A percentile compares a stretch with the other conserved stretches of the same genome.
Conservation (phyloP, 2,797 vertebrate genomes). For the Cyprinodon diabolis region DNA sequence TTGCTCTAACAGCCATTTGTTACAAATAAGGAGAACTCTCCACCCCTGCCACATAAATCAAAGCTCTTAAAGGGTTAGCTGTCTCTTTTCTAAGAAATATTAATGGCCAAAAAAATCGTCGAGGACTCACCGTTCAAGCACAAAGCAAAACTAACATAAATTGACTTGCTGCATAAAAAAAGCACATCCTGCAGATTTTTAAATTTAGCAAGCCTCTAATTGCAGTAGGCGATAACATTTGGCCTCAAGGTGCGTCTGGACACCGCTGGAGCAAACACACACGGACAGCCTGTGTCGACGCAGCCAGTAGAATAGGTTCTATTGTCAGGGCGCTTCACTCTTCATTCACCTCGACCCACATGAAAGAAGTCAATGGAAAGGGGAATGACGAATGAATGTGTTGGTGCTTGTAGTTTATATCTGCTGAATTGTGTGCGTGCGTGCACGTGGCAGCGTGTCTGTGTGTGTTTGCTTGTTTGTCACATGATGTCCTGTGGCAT, state of each 20-base stretch:
- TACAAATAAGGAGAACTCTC: conserved; percentile 35
- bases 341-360: conserved; percentile 76
- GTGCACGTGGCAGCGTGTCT: conserved; percentile 40
- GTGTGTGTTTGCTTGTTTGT: conserved; percentile 80
- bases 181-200: conserved; percentile 55
- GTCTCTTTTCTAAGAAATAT: conserved; percentile 57
- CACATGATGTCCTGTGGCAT: conserved; percentile 86
- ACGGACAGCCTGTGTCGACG: conserved; percentile 39
- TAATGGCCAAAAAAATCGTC: conserved; percentile 31
- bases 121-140: conserved; percentile 49
- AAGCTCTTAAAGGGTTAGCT: conserved; percentile 39
- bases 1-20: conserved; percentile 46
- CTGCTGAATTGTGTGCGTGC: conserved; percentile 47
- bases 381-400: conserved; percentile 77
- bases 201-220: conserved; percentile 41
- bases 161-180: conserved; percentile 50
- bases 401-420: conserved; percentile 62
- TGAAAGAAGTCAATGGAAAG: conserved; percentile 76
- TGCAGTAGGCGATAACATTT: conserved; percentile 64
- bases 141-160: conserved; percentile 41
- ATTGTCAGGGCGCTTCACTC: conserved; percentile 72
- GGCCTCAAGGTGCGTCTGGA: conserved; percentile 75
- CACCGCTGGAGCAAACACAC: conserved; percentile 56
- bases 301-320: conserved; percentile 76
- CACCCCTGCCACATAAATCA: conserved; percentile 45